Conservation (phyloP, 1,140 invertebrate genomes). For the Plectus sambesii region DNA sequence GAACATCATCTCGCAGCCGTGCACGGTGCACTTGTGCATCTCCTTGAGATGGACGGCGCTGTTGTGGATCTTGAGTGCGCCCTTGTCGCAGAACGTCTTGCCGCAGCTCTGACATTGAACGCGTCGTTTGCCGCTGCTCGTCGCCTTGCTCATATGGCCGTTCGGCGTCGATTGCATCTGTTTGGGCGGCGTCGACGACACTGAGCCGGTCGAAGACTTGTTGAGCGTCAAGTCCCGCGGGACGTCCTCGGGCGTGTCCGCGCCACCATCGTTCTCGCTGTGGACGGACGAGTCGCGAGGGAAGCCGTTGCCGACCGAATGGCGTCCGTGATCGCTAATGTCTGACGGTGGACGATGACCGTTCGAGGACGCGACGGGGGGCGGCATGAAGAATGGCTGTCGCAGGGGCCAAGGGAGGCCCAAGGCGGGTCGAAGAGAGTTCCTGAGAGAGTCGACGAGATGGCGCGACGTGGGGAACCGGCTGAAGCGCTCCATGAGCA, state of each 20-base stretch:
- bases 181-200: neutral
- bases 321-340: neutral
- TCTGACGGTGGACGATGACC: neutral
- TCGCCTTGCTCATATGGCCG: neutral
- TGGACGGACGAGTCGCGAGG: neutral
- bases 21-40: conserved; percentile 98
- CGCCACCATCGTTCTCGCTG: no score
- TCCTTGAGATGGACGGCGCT: conserved; percentile 94
- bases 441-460: neutral
- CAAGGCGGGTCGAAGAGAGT: neutral
- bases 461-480: neutral
- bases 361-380: neutral
- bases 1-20: conserved; percentile 99
- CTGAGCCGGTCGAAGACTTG: conserved; percentile 5
- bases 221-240: no score
- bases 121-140: conserved; percentile 48
- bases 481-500: conserved; percentile 5
- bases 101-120: conserved; percentile 95
- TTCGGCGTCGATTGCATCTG: conserved; percentile 1
- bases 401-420: neutral
- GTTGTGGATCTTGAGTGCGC: conserved; percentile 97
- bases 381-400: neutral
- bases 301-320: neutral
- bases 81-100: conserved; percentile 99
- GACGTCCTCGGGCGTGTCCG: no score